Base-by-base conservation (phyloP, 2,797 vertebrate genomes). In the Rhabdomys pumilio region DNA sequence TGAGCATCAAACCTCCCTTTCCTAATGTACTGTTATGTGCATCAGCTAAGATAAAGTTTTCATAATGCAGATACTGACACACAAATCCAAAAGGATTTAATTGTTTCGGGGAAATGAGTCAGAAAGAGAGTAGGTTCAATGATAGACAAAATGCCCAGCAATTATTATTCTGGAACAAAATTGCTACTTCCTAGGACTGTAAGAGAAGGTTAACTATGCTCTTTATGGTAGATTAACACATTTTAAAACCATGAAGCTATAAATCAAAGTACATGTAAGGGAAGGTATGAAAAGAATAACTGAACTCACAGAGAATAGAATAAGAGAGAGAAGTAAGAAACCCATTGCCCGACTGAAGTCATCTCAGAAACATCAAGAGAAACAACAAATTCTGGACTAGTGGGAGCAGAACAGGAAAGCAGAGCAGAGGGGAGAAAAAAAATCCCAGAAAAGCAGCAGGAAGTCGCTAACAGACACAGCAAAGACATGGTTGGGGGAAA, bases 191-290 rank as follows among this genome's bases (percentile, higher is more conserved):
- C 10, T 44, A 22, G 24, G 69, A 20, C 65, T 34, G 1, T 72
- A 34, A 80, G 57, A 91, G 65, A 89, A 90, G 59, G 6, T 75
- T 38, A 75, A 34, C 57, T 15, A 0, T 88, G 14, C 59, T 93
- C 44, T 50, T 86, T 65, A 29, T 75, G 41, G 53, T 34, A 77
- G 15, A 19, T 24, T 53, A 24, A 93, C 41, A 19, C 34, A 67
- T n/a, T 79, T 87, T 91, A 88, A 91, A 73, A 80, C 89, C n/a
- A n/a, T 80, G 79, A 84, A 34, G 63, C 83, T 17, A 44, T 41
- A 85, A 86, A 19, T 83, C 6, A 47, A 95, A 82, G 76, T 79
- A 72, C 44, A 82, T 7, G 31, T 14, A 65, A 41, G 29, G 50
- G 11, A 72, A 53, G 11, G n/a, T 59, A 31, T 77, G 17, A 72